Conservation (phyloP, 1,140 invertebrate species). For the Trichogramma pretiosum region DNA sequence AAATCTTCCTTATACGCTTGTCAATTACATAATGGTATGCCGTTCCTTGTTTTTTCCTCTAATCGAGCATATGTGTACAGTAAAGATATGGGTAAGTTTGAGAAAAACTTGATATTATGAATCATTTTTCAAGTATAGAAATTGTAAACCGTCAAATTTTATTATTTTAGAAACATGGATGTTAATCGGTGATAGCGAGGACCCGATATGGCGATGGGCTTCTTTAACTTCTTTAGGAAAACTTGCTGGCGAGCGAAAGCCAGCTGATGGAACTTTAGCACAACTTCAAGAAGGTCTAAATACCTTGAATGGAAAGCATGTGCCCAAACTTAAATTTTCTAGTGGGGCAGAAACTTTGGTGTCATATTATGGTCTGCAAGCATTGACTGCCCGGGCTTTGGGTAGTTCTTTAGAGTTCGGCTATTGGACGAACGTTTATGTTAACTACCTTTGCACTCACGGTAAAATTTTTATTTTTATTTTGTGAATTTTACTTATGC, state of each 20-base stretch:
- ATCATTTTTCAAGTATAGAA: no score
- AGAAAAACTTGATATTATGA: conserved; percentile 3
- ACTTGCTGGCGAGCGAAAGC: conserved; percentile 22
- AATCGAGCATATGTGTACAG: conserved; percentile 41
- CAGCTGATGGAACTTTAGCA: conserved; percentile 35
- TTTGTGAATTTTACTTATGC: conserved; percentile 11
- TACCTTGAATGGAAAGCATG: conserved; percentile 29
- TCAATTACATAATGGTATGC: conserved; percentile 40
- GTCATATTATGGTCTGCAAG: conserved; percentile 69
- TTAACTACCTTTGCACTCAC: conserved; percentile 67
- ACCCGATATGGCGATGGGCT: conserved; percentile 44
- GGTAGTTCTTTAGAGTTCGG: conserved; percentile 64
- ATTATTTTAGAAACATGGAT: conserved; percentile 45
- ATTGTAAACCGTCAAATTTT: no score
- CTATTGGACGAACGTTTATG: conserved; percentile 68
- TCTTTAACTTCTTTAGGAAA: conserved; percentile 33
- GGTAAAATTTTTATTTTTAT: conserved; percentile 43
- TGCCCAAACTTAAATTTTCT: conserved; percentile 35
- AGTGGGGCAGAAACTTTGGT: conserved; percentile 42
- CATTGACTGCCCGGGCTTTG: conserved; percentile 59
- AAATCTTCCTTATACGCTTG: conserved; percentile 37
- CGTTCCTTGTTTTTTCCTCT: conserved; percentile 40
- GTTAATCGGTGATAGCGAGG: conserved; percentile 43
- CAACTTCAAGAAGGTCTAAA: conserved; percentile 38
- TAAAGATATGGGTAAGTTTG: conserved; percentile 38